A percentile compares a stretch with the other conserved stretches of the same genome.
phyloP scores from a whole-genome alignment of 92 coral and sea anemone species.

The Parazoanthus atlanticus region DNA sequence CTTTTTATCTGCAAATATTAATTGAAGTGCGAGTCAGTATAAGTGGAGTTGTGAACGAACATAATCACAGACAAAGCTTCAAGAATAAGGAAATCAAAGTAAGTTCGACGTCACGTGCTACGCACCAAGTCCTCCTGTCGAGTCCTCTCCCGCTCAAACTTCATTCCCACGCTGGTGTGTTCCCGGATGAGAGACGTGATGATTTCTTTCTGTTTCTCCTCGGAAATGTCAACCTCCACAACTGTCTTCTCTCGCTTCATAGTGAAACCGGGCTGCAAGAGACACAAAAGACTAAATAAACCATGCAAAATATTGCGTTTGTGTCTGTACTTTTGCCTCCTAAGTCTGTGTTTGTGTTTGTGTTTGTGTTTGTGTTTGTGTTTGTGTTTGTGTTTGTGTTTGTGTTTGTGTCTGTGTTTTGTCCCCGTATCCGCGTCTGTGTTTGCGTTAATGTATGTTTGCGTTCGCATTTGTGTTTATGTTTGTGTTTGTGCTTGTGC shows the following conservation, averaged over 20 bases:
- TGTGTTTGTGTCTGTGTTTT: background rate
- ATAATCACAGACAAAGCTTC: background rate
- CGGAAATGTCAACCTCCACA: constrained; percentile 90
- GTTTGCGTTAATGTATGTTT: too few relatives aligned
- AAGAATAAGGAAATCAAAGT: background rate
- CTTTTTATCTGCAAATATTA: constrained; percentile 53
- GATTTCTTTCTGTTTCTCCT: constrained; percentile 89
- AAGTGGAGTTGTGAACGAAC: too few relatives aligned
- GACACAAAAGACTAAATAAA: background rate
- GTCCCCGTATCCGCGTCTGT: background rate
- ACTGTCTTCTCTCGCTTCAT: constrained; percentile 99
- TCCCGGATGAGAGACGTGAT: constrained; percentile 89
- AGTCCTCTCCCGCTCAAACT: constrained; percentile 90
- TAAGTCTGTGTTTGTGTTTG: background rate
- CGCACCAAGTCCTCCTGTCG: constrained; percentile 94
- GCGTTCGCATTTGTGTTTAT: background rate
- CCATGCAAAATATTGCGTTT: too few relatives aligned
- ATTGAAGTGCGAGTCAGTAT: background rate
- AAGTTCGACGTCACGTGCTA: background rate
- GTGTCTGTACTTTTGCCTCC: background rate
- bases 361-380: background rate
- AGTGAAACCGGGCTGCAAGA: constrained; percentile 81
- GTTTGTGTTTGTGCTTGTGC: background rate
- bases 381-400: background rate
- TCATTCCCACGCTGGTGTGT: constrained; percentile 93